These are phyloP conservation scores for Drosophila imparisetae DNA, from an alignment of 2,888 invertebrate genomes.

Conservation along the genomic window DNA sequence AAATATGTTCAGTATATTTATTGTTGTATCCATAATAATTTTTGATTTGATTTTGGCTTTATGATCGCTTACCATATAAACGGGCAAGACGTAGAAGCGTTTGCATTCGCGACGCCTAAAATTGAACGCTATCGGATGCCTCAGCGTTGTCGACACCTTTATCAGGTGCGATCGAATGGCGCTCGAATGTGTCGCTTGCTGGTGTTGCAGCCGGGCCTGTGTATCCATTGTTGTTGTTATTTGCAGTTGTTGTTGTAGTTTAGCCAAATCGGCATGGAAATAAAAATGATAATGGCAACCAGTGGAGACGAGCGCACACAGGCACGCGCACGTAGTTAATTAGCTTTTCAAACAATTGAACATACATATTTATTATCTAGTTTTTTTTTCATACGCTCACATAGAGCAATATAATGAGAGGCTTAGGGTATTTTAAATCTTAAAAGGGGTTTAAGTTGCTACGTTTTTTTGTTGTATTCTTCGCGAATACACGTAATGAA, in stretches of 20 bases:
- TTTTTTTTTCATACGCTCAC: slow-evolving; percentile 17
- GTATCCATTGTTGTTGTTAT: slow-evolving; percentile 23
- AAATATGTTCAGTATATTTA: neutral
- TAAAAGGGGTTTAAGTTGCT: neutral
- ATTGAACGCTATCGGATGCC: slow-evolving; percentile 74
- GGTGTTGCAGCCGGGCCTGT: slow-evolving; percentile 70
- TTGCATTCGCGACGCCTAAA: slow-evolving; percentile 72
- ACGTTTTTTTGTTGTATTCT: neutral
- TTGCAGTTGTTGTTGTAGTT: slow-evolving; percentile 24
- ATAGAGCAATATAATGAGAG: neutral
- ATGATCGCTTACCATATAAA: slow-evolving; percentile 72
- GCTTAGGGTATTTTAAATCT: neutral
- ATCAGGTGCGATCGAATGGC: slow-evolving; percentile 78
- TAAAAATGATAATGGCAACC: slow-evolving; percentile 53
- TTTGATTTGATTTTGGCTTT: slow-evolving; percentile 32
- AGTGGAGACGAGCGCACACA: slow-evolving; percentile 22
- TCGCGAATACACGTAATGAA: neutral
- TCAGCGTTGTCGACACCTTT: slow-evolving; percentile 69
- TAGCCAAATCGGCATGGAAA: slow-evolving; percentile 42
- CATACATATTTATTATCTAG: slow-evolving; percentile 40
- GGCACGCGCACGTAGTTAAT: slow-evolving; percentile 57
- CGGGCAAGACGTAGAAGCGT: slow-evolving; percentile 75
- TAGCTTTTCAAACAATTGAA: slow-evolving; percentile 61
- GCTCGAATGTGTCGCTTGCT: slow-evolving; percentile 80
- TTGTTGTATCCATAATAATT: slow-evolving; percentile 39